phyloP scores from a whole-genome alignment of 2,888 invertebrate species.

The Synergus itoensis region DNA sequence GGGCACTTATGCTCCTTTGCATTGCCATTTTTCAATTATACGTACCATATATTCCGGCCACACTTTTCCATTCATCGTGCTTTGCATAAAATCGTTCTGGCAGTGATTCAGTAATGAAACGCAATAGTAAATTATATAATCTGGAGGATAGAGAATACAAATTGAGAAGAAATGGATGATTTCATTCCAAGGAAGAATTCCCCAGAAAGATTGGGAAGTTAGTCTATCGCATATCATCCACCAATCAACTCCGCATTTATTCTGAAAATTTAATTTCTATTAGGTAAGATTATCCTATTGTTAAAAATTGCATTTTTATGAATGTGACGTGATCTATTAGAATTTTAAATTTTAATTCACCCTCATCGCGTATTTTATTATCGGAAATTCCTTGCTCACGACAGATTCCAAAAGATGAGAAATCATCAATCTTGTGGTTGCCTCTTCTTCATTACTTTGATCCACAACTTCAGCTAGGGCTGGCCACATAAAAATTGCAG shows the following conservation, averaged over 20 bases:
- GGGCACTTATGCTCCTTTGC: neutral
- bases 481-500: slow-evolving; percentile 71
- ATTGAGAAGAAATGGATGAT: slow-evolving; percentile 71
- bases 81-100: slow-evolving; percentile 64
- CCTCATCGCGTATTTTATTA: slow-evolving; percentile 70
- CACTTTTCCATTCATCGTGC: slow-evolving; percentile 65
- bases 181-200: slow-evolving; percentile 72
- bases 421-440: slow-evolving; percentile 66
- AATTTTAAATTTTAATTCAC: slow-evolving; percentile 57
- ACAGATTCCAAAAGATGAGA: slow-evolving; percentile 71
- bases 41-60: slow-evolving; percentile 74
- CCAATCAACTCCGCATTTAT: slow-evolving; percentile 71
- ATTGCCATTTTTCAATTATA: slow-evolving; percentile 11
- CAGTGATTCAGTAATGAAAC: slow-evolving; percentile 70
- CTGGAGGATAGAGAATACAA: slow-evolving; percentile 72
- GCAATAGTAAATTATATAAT: slow-evolving; percentile 74
- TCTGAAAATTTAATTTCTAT: slow-evolving; percentile 57
- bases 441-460: slow-evolving; percentile 64
- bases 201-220: slow-evolving; percentile 72
- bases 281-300: neutral
- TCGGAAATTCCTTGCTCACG: slow-evolving; percentile 68
- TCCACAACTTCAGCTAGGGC: slow-evolving; percentile 67
- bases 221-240: slow-evolving; percentile 73
- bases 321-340: neutral
- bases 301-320: slow-evolving; percentile 21